Evolutionary conservation across 30 jellyfish, hydroid and myxozoan genomes (phyloP).

Genomic region (Chrysaora quinquecirrha): DNA sequence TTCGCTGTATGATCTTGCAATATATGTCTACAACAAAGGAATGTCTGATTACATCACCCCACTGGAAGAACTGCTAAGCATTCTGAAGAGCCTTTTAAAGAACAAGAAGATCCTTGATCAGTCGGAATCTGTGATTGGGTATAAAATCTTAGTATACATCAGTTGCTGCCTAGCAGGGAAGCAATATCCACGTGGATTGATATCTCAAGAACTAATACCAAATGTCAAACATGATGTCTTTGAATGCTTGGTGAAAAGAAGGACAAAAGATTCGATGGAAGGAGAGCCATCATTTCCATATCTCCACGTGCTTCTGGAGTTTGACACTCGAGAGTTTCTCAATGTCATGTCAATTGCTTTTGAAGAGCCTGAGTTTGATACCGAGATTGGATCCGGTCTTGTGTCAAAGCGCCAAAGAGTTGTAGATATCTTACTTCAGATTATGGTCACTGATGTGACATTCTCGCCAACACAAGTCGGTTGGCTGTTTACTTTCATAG

Average conservation of each 20-base stretch:
- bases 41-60: slow-evolving; percentile 93
- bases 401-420: slow-evolving; percentile 90
- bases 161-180: slow-evolving; percentile 97
- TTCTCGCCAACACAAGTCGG: slow-evolving; percentile 98
- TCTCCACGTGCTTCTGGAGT: slow-evolving; percentile 73
- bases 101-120: slow-evolving; percentile 42
- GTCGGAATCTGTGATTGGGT: slow-evolving; percentile 75
- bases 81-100: slow-evolving; percentile 61
- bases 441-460: slow-evolving; percentile 85
- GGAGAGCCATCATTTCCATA: slow-evolving; percentile 82
- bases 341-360: slow-evolving; percentile 94
- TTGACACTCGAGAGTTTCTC: slow-evolving; percentile 94
- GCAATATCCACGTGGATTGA: slow-evolving; percentile 94
- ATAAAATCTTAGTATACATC: slow-evolving; percentile 87
- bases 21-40: slow-evolving; percentile 94
- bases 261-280: slow-evolving; percentile 50
- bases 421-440: slow-evolving; percentile 87
- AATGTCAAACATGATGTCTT: slow-evolving; percentile 83
- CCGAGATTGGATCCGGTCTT: slow-evolving; percentile 57
- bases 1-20: slow-evolving; percentile 87
- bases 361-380: slow-evolving; percentile 95
- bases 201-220: slow-evolving; percentile 42
- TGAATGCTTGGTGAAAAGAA: slow-evolving; percentile 61
- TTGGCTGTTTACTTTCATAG: slow-evolving; percentile 92
- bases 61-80: slow-evolving; percentile 81